Conservation (phyloP, 2,888 invertebrate genomes). For the Gnatocerus cornutus region DNA sequence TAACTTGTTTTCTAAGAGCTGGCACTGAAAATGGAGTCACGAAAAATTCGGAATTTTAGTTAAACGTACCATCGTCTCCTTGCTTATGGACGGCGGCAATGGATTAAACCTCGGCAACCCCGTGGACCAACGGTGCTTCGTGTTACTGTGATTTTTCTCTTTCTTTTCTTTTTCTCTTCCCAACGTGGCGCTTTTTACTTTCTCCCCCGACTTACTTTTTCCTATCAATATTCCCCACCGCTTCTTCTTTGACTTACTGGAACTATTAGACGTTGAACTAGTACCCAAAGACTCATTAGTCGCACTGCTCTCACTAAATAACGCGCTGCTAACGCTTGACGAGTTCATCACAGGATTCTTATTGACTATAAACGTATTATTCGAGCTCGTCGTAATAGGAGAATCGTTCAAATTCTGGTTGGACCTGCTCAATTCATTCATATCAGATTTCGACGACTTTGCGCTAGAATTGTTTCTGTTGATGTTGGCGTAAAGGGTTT, state of each 20-base stretch:
- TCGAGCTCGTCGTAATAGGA: conserved; percentile 56
- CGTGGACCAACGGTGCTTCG: conserved; percentile 81
- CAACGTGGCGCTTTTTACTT: conserved; percentile 80
- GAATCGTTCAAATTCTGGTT: conserved; percentile 48
- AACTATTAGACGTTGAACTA: conserved; percentile 58
- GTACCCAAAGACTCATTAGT: conserved; percentile 54
- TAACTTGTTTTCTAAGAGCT: conserved; percentile 79
- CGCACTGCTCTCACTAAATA: conserved; percentile 39
- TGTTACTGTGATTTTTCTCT: conserved; percentile 71
- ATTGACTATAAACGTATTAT: conserved; percentile 61
- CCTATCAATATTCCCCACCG: conserved; percentile 82
- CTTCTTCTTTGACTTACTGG: conserved; percentile 72
- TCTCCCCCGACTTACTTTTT: conserved; percentile 74
- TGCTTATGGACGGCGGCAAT: conserved; percentile 83
- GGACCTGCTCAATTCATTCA: conserved; percentile 45
- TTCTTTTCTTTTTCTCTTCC: conserved; percentile 78
- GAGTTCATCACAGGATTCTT: conserved; percentile 53
- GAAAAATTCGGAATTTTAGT: too few relatives aligned
- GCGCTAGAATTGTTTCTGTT: conserved; percentile 52
- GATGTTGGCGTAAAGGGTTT: conserved; percentile 68
- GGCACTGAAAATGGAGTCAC: conserved; percentile 75
- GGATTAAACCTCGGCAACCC: conserved; percentile 82
- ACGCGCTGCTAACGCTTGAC: conserved; percentile 27
- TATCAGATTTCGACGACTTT: conserved; percentile 59
- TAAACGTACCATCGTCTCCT: conserved; percentile 83